Evolutionary conservation across 1,140 invertebrate species (phyloP).

Genomic region (Drosophila lini): DNA sequence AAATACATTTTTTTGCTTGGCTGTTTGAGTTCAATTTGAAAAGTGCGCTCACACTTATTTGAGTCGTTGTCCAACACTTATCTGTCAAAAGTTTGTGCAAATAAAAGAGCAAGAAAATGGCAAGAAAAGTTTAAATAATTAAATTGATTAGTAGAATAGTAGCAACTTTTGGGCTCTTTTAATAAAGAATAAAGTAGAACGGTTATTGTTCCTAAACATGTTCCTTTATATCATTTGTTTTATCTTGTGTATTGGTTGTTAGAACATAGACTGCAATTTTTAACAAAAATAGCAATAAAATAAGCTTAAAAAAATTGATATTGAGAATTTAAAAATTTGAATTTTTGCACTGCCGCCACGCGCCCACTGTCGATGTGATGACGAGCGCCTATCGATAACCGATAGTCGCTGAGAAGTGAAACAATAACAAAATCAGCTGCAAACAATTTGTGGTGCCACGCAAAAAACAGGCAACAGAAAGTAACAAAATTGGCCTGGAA

Average conservation of each 20-base stretch:
- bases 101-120: neutral
- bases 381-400: conserved; percentile 18
- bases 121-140: neutral
- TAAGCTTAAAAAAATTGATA: no score
- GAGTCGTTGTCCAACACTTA: neutral
- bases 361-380: no score
- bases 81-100: neutral
- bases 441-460: conserved; percentile 73
- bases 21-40: neutral
- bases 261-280: no score
- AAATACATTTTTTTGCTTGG: neutral
- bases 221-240: neutral
- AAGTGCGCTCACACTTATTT: no score
- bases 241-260: neutral
- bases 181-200: neutral
- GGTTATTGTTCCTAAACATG: neutral
- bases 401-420: conserved; percentile 21
- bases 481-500: conserved; percentile 9
- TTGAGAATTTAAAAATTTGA: neutral
- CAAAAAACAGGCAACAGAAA: conserved; percentile 67
- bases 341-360: conserved; percentile 1
- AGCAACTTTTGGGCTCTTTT: neutral
- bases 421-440: conserved; percentile 68
- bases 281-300: no score
- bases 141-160: no score